A percentile compares a stretch with the other conserved stretches of the same genome.
These are phyloP conservation scores for Solenopsis fugax DNA, from an alignment of 1,140 invertebrate species.

Conservation along the genomic window DNA sequence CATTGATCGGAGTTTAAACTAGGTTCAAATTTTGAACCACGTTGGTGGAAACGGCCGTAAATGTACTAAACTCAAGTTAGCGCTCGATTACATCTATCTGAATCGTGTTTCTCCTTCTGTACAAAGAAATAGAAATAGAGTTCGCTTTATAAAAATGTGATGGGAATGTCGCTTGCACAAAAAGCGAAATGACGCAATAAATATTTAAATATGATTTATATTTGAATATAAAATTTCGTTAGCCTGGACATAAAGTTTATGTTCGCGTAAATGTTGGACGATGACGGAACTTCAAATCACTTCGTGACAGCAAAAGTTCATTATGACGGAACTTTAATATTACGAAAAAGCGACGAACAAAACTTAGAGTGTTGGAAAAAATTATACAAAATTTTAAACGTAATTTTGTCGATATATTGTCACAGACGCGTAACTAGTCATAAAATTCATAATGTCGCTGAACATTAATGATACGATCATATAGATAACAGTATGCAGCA, in stretches of 20 bases:
- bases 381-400: background rate
- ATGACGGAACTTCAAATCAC: background rate
- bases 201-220: background rate
- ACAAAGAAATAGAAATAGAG: background rate
- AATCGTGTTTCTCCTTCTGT: background rate
- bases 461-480: conserved; percentile 12
- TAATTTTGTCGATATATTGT: background rate
- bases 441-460: background rate
- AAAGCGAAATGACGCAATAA: background rate
- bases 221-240: conserved; percentile 17
- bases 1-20: too few relatives aligned
- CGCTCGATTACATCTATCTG: background rate
- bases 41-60: too few relatives aligned
- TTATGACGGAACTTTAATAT: background rate
- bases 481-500: conserved; percentile 14
- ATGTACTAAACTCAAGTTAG: background rate
- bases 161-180: background rate
- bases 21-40: too few relatives aligned
- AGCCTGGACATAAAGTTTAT: background rate
- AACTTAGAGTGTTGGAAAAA: background rate
- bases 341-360: background rate
- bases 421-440: background rate
- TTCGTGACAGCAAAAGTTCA: background rate
- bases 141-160: background rate
- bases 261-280: background rate